Evolutionary conservation across 2,888 invertebrate genomes (phyloP), one percentile per base, ranked within the genome.

Genomic region (Blera fallax): DNA sequence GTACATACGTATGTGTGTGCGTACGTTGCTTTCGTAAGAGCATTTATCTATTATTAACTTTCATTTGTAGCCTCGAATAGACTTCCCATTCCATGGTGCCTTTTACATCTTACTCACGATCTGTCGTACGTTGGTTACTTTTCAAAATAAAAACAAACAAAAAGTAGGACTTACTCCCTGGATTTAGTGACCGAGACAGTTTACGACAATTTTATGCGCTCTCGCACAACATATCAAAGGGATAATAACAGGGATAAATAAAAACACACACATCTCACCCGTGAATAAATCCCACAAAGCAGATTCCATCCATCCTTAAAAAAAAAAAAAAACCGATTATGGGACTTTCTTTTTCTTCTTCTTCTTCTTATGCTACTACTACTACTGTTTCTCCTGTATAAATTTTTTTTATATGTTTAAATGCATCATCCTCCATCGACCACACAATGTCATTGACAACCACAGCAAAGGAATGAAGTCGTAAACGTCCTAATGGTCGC

Each of bases 201-300:
- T 84, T 84, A 84, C 83, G 83, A 84, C 83, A 84, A 84, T 84
- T 84, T 84, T 84, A 84, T 84, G 56, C 79, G 67, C 67, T 84
- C 79, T 58, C 73, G 69, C 79, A 84, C 79, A 84, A 79, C 80
- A 84, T 84, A 84, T 74, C 84, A 84, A 80, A 84, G 69, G 83
- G 79, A 84, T 84, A 79, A 79, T 79, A 84, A 73, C 69, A 50
- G 64, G 67, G 73, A 84, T 74, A 76, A 70, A 84, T 80, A 84
- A 85, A 84, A 84, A 80, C 74, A 58, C 74, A 80, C 74, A 74
- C 74, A 58, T 69, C 45, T 70, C 70, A 76, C 65, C 70, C 70
- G 76, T 76, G 74, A 74, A 73, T 54, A 84, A 48, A 80, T 72
- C 73, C 73, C 73, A 58, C 72, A 58, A 65, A 65, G 43, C 80